Conservation (phyloP, 2,888 invertebrate species). For the Lepidonotus clava region DNA sequence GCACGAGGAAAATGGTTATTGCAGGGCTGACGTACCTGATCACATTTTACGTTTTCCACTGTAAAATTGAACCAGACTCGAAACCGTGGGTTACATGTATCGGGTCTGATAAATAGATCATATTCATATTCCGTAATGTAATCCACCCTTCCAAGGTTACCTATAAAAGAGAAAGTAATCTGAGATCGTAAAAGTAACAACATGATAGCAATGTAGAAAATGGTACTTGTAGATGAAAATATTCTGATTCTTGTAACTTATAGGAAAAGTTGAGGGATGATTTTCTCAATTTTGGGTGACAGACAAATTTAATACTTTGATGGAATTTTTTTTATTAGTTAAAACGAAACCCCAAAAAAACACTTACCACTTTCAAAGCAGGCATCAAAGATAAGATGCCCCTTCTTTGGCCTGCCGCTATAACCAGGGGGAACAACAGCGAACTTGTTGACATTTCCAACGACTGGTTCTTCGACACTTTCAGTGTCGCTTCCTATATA, state of each 20-base stretch:
- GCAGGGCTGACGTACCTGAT: slow-evolving; percentile 91
- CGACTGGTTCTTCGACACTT: slow-evolving; percentile 87
- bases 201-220: too few relatives aligned
- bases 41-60: slow-evolving; percentile 95
- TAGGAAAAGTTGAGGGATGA: too few relatives aligned
- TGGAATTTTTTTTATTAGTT: too few relatives aligned
- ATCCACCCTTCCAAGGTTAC: slow-evolving; percentile 96
- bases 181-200: too few relatives aligned
- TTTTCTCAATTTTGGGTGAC: too few relatives aligned
- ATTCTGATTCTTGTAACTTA: too few relatives aligned
- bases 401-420: slow-evolving; percentile 95
- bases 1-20: too few relatives aligned
- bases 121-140: slow-evolving; percentile 96
- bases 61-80: slow-evolving; percentile 99
- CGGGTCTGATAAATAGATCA: slow-evolving; percentile 96
- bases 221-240: too few relatives aligned
- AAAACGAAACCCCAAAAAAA: background rate
- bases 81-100: slow-evolving; percentile 95
- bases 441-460: slow-evolving; percentile 91
- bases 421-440: slow-evolving; percentile 81
- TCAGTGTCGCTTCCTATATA: slow-evolving; percentile 80
- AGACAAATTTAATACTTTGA: too few relatives aligned
- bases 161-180: slow-evolving; percentile 75
- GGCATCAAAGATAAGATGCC: slow-evolving; percentile 97
- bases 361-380: slow-evolving; percentile 94